phyloP scores from a whole-genome alignment of 2,113 vertebrate species.

The Callorhinus ursinus region DNA sequence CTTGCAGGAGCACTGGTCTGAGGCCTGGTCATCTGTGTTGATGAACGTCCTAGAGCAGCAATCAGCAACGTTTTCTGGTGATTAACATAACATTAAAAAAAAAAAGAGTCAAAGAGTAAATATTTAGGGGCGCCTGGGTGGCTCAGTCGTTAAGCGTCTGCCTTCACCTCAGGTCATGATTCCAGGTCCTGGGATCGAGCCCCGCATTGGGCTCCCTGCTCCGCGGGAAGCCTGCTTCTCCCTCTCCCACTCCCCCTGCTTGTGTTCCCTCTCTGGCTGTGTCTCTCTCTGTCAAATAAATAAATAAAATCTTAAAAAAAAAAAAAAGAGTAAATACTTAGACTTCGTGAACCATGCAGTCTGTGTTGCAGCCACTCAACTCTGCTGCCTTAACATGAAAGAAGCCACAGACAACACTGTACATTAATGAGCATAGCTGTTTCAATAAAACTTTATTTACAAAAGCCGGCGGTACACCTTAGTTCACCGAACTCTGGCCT shows the following conservation, averaged over 20 bases:
- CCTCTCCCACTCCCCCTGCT: too few species aligned
- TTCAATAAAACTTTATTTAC: slow-evolving; percentile 51
- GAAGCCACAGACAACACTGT: neutral
- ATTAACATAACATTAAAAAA: too few species aligned
- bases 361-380: neutral
- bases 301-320: too few species aligned
- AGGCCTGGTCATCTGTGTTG: neutral
- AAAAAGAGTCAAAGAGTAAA: neutral
- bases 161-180: too few species aligned
- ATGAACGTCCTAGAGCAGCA: neutral
- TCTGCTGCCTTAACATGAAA: neutral
- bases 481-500: neutral
- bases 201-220: too few species aligned
- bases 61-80: neutral
- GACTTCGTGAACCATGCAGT: neutral
- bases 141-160: too few species aligned
- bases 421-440: neutral
- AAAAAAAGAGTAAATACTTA: neutral
- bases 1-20: neutral
- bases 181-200: too few species aligned
- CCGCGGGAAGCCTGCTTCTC: too few species aligned
- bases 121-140: neutral
- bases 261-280: too few species aligned
- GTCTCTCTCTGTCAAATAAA: too few species aligned
- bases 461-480: neutral